Evolutionary conservation across 2,888 invertebrate species (phyloP), one percentile per base, ranked within the genome.

Genomic region (Phania funesta): DNA sequence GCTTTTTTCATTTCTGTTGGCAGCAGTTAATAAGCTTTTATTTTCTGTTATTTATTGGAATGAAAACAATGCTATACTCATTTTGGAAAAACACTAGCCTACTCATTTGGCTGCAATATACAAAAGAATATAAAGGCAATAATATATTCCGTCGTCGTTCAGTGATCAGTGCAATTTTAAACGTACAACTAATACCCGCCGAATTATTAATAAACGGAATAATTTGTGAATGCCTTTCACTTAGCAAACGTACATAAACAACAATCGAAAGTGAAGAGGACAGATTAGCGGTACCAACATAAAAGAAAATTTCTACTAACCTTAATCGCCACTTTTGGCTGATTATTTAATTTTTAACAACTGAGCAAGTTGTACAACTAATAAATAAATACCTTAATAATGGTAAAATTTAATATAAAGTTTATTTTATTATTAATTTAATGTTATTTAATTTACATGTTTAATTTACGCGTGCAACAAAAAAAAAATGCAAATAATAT

Each of bases 131-230:
- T 67, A 24, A 52, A 26, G 18, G 26, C 24, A 56, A 22, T n/a
- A n/a, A n/a, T 24, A 35, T 64, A 46, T 62, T 35, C 29, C 35
- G 9, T 48, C 18, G 13, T 7, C 54, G 11, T 41, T 74, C 35
- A 44, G 44, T 60, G 77, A 71, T 78, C 71, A 78, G 78, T 78
- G 48, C 38, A 65, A 56, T 65, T 71, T 65, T 38, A 38, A 65
- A 32, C 56, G 38, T 71, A 18, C 29, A 71, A 78, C 38, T 16
- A 52, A 46, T 44, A 35, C 5, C 5, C 7, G 24, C 70, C 56
- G 44, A 32, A 1, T 67, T 35, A 48, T 24, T 11, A 22, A 18
- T 46, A 22, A 18, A 46, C n/a, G n/a, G 41, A 16, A n/a, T 7
- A 20, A 16, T 9, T 44, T 26, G 11, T 44, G 13, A 44, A 44